phyloP scores from a whole-genome alignment of 92 coral and sea anemone species.

The Parazoanthus darwini region DNA sequence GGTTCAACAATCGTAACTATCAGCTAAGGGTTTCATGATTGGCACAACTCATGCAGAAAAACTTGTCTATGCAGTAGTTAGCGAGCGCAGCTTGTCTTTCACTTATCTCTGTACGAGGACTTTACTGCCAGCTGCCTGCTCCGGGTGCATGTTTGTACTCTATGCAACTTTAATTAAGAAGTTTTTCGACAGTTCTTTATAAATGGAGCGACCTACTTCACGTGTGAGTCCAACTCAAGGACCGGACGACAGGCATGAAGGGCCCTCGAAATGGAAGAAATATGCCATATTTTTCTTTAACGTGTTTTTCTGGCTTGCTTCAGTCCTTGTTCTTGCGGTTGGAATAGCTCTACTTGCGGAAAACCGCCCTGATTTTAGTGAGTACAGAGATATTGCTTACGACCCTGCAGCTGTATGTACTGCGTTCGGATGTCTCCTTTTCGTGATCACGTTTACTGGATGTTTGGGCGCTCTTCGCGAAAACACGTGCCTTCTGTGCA shows the following conservation, averaged over 20 bases:
- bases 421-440: constrained; percentile 55
- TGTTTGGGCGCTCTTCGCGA: constrained; percentile 77
- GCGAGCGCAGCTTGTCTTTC: neutral
- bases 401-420: constrained; percentile 68
- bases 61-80: neutral
- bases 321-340: constrained; percentile 53
- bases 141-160: neutral
- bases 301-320: constrained; percentile 68
- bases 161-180: neutral
- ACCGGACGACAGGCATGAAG: neutral
- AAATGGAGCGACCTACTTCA: constrained; percentile 7
- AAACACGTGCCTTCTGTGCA: constrained; percentile 61
- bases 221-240: constrained; percentile 5
- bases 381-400: constrained; percentile 54
- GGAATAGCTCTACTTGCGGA: constrained; percentile 61
- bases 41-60: neutral
- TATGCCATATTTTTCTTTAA: constrained; percentile 65
- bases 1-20: neutral
- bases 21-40: neutral
- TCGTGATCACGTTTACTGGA: constrained; percentile 69
- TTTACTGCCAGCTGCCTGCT: neutral
- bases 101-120: neutral
- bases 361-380: constrained; percentile 54
- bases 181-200: neutral
- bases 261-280: constrained; percentile 60